Evolutionary conservation across 2,888 invertebrate species (phyloP), one percentile per base, ranked within the genome.

Genomic region (Patella depressa): DNA sequence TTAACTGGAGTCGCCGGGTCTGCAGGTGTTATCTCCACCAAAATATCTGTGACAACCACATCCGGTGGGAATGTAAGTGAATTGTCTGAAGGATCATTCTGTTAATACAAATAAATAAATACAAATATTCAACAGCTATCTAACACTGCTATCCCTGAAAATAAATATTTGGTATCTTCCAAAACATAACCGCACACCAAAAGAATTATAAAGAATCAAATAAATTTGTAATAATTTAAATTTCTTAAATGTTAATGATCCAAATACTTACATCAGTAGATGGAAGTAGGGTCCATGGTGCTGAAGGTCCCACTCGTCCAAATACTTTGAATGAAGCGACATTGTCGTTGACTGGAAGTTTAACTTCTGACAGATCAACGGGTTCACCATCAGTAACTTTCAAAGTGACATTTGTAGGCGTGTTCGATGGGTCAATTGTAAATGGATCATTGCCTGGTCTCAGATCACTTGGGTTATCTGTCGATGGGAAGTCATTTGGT

Each of bases 341-440:
- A 65, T 65, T 65, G 24, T n/a, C 12, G 11, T 65, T 65, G 9
- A 12, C 24, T 19, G 65, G 65, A 12, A 65, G 65, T 19, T n/a
- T 19, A 3, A 65, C 12, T 65, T 65, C 65, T 19, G 65, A n/a
- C 24, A 65, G 24, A 65, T 65, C 65, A 65, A 65, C 65, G n/a
- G 65, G 65, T 65, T 65, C 24, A 65, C 17, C 65, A n/a, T 65
- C 65, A 65, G 65, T 19, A 19, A 65, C n/a, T 19, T n/a, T 65
- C 1, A 65, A 19, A 65, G n/a, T 19, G 7, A 65, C 24, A 19
- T n/a, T n/a, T 11, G 65, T 65, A 5, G 65, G 65, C 5, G 2
- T n/a, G 9, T n/a, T 1, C 9, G 65, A 65, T 65, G 65, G 19
- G 12, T n/a, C 9, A 19, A 65, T 15, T 3, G 7, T 65, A 65